These are phyloP conservation scores for Bos taurus DNA, from an alignment of 2,113 vertebrate species.

Conservation along the genomic window DNA sequence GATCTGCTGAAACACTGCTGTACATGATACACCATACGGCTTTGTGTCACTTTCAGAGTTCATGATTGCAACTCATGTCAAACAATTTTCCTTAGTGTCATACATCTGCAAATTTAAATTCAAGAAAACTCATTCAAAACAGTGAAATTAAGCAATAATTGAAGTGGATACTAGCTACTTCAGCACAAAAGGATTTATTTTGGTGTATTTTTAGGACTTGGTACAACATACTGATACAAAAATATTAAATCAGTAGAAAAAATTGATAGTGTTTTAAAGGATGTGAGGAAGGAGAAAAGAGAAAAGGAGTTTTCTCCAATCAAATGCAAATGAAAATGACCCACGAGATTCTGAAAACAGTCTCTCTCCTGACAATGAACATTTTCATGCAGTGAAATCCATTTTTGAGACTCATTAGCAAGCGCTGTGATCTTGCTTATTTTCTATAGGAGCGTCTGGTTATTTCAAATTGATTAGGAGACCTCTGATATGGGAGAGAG, in stretches of 20 bases:
- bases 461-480: slow-evolving; percentile 83
- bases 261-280: slow-evolving; percentile 49
- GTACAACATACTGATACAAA: slow-evolving; percentile 67
- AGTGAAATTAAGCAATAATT: slow-evolving; percentile 79
- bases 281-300: slow-evolving; percentile 73
- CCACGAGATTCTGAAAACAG: slow-evolving; percentile 77
- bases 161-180: slow-evolving; percentile 72
- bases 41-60: slow-evolving; percentile 38
- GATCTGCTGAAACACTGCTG: slow-evolving; percentile 63
- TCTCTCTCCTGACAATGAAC: slow-evolving; percentile 80
- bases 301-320: slow-evolving; percentile 79
- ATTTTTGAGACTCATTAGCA: slow-evolving; percentile 84
- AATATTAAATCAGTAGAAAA: slow-evolving; percentile 67
- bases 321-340: slow-evolving; percentile 84
- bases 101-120: slow-evolving; percentile 63
- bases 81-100: slow-evolving; percentile 58
- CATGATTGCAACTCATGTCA: slow-evolving; percentile 44
- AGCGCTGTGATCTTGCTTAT: slow-evolving; percentile 83
- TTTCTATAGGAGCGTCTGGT: slow-evolving; percentile 77
- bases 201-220: slow-evolving; percentile 75
- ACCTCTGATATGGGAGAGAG: slow-evolving; percentile 76
- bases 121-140: slow-evolving; percentile 57
- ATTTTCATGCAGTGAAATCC: slow-evolving; percentile 83
- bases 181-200: slow-evolving; percentile 71
- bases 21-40: slow-evolving; percentile 18